These are phyloP conservation scores for Xerus inauris DNA, from an alignment of 2,113 vertebrate genomes.

Conservation along the genomic window DNA sequence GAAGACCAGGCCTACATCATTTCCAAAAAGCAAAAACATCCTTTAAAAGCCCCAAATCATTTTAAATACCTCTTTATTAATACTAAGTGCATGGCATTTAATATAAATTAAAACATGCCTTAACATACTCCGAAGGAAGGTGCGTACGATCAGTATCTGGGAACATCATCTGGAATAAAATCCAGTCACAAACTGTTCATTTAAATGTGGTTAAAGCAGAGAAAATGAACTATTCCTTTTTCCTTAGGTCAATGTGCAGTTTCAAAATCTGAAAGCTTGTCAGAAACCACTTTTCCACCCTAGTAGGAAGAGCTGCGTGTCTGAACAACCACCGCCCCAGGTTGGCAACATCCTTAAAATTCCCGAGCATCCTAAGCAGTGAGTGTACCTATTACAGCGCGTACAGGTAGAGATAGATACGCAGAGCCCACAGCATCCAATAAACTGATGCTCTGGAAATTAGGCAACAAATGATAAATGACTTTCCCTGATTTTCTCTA, in stretches of 20 bases:
- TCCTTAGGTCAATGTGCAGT: neutral
- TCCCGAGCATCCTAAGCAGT: neutral
- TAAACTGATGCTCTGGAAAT: neutral
- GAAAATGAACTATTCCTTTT: neutral
- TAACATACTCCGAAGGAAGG: neutral
- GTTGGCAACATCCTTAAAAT: too few species aligned
- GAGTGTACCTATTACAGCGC: neutral
- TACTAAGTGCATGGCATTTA: neutral
- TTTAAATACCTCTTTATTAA: neutral
- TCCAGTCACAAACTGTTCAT: neutral
- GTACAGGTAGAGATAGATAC: neutral
- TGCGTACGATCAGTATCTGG: neutral
- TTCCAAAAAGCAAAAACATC: conserved; percentile 5
- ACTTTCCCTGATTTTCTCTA: neutral
- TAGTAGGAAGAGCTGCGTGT: neutral
- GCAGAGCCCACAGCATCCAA: neutral
- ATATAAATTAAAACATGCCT: neutral
- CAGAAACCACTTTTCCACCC: neutral
- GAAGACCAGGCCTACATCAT: neutral
- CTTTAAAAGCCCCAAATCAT: neutral
- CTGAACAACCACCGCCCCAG: neutral
- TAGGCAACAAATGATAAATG: neutral
- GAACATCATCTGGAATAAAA: neutral
- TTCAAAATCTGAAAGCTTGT: neutral
- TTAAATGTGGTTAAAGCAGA: neutral